Conservation (phyloP, 2,888 invertebrate species). For the Morpho achilles region DNA sequence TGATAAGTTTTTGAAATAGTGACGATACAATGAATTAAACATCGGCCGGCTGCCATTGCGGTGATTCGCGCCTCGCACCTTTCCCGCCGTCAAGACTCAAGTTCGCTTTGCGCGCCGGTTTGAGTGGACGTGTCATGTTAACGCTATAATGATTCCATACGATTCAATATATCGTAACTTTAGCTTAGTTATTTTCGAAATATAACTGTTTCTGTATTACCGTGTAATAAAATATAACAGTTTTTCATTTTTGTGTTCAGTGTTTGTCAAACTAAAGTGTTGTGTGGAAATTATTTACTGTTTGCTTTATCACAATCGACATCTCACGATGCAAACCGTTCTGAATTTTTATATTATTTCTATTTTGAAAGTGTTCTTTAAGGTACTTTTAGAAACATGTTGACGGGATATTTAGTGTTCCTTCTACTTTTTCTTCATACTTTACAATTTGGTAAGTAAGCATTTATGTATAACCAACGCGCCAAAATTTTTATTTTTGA, state of each 20-base stretch:
- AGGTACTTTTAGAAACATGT: constrained; percentile 62
- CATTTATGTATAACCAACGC: background rate
- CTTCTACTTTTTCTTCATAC: constrained; percentile 50
- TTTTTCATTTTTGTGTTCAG: constrained; percentile 40
- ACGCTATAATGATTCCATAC: constrained; percentile 49
- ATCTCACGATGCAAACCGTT: constrained; percentile 63
- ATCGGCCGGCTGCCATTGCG: constrained; percentile 8
- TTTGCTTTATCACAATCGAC: constrained; percentile 39
- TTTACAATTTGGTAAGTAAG: constrained; percentile 55
- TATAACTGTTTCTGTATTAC: constrained; percentile 45
- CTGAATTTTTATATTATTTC: constrained; percentile 44
- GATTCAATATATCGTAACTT: constrained; percentile 36
- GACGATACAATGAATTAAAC: constrained; percentile 14
- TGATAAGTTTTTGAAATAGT: background rate
- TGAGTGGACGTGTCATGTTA: constrained; percentile 41
- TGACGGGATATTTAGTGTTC: constrained; percentile 60
- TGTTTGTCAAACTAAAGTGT: constrained; percentile 41
- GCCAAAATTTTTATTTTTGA: no score
- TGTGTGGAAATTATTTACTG: constrained; percentile 44
- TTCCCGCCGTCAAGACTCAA: constrained; percentile 32
- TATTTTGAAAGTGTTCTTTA: constrained; percentile 52
- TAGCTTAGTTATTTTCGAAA: constrained; percentile 33
- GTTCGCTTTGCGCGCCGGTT: constrained; percentile 40
- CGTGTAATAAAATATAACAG: constrained; percentile 44
- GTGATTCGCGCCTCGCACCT: constrained; percentile 4